Evolutionary conservation across 2,888 invertebrate species (phyloP).

Genomic region (Girardia tigrina): DNA sequence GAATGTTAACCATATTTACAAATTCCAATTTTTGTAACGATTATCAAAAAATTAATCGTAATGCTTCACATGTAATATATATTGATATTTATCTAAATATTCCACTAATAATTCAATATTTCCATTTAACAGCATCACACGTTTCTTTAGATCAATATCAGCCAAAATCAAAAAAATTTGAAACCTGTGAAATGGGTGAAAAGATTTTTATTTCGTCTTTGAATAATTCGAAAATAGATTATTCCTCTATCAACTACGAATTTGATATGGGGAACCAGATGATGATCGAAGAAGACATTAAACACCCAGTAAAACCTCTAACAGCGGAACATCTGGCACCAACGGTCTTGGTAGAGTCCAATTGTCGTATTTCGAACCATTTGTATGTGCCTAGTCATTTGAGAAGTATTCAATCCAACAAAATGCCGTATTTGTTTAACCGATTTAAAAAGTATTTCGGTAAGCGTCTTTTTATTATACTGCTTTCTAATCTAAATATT

Average conservation of each 20-base stretch:
- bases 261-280: background rate
- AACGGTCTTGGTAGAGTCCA: background rate
- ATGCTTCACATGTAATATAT: no score
- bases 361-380: background rate
- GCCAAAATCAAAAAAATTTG: background rate
- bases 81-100: no score
- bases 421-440: background rate
- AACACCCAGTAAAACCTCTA: background rate
- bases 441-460: background rate
- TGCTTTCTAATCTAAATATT: no score
- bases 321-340: background rate
- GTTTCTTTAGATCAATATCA: background rate
- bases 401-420: background rate
- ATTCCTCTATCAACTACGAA: background rate
- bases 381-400: background rate
- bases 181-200: slow-evolving; percentile 6
- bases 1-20: no score
- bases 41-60: no score
- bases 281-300: background rate
- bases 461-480: background rate
- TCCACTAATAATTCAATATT: no score
- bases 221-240: background rate
- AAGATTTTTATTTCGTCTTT: no score
- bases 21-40: no score
- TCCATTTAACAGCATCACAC: no score